Base-by-base conservation (phyloP, 2,888 invertebrate species). In the Ferrisia virgata region DNA sequence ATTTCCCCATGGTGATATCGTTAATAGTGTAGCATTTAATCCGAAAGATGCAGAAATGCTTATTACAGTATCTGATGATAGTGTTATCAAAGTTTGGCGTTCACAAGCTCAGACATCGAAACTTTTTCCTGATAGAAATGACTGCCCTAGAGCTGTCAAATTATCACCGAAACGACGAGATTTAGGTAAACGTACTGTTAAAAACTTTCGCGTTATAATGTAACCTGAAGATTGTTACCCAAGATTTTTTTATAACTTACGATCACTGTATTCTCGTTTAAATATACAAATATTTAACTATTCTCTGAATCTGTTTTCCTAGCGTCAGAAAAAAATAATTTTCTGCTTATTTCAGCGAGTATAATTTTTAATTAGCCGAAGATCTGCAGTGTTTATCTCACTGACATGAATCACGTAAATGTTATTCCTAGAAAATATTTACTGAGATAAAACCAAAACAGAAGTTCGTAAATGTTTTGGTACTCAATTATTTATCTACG, bases 21-120 rank as follows among this genome's bases (percentile, higher is more conserved):
- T 95, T 0, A 95, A 95, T 89, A 93, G 94, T 25, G 95, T 95
- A 0, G 95, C 95, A 2, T 95, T 96, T 88, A 95, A 95, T 89
- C 94, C 95, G 0, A 90, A 90, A 85, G 93, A 95, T 89, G 91
- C 93, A 0, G 93, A 94, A 89, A 94, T 95, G 92, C 89, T 95
- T 39, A 93, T 96, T 8, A 94, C 95, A 6, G 94, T 94, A 11
- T 94, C 95, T 84, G 95, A 96, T 88, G 96, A 96, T 89, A 91
- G 91, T 87, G 92, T 92, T 5, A 92, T 95, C 81, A 95, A 95
- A 90, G 90, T 94, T 80, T 90, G 89, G 89, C 85, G 87, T 33
- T 90, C 90, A 88, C 88, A 91, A 79, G 90, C 91, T 85, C 88
- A 90, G 79, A 89, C 90, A 0, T 89, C 89, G 85, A 87, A 89